Percentiles rank a stretch among this genome's conserved stretches.
These are phyloP conservation scores for Sciurus niger DNA, from an alignment of 2,113 vertebrate species.

Conservation along the genomic window DNA sequence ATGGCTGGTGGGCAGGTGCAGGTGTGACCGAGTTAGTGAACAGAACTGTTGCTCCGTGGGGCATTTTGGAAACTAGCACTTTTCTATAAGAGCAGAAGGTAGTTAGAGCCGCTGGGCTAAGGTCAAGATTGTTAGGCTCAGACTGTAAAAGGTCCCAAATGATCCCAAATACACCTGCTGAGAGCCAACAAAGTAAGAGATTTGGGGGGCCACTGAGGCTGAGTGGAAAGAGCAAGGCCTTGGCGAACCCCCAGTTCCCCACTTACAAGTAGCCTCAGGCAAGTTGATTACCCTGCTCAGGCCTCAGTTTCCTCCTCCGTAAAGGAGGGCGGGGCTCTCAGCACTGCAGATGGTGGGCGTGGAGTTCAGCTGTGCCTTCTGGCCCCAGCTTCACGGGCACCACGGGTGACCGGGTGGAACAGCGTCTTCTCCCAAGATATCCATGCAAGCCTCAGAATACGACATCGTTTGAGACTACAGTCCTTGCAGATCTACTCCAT, in stretches of 20 bases:
- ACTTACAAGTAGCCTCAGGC: background rate
- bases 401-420: background rate
- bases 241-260: background rate
- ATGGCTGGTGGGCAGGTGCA: background rate
- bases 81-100: background rate
- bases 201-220: background rate
- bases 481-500: background rate
- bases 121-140: background rate
- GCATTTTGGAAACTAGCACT: background rate
- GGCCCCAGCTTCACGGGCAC: background rate
- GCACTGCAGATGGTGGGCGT: too few relatives aligned
- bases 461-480: background rate
- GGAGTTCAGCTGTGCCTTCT: background rate
- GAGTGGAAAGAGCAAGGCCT: background rate
- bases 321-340: background rate
- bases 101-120: background rate
- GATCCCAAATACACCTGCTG: background rate
- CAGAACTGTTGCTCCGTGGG: rapidly evolving
- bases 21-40: background rate
- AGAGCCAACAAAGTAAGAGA: background rate
- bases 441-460: background rate
- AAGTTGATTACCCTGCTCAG: background rate
- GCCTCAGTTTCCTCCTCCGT: background rate
- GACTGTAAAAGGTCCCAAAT: background rate
- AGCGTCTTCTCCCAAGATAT: background rate